Base-by-base conservation (phyloP, 2,113 vertebrate species). In the Canis aureus region DNA sequence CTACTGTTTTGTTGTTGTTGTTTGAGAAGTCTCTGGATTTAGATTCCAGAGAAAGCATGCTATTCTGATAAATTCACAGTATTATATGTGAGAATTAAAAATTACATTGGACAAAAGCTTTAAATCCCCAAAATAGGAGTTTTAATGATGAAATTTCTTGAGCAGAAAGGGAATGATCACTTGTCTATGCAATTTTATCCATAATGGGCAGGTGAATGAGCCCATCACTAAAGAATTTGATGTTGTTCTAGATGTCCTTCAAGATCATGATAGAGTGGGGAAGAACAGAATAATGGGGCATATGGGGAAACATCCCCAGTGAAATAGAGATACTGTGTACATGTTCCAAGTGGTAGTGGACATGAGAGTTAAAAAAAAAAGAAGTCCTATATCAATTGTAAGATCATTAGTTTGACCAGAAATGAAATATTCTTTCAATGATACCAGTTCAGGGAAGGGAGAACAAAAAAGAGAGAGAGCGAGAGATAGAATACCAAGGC, bases 81-180 rank as follows among this genome's bases (percentile, higher is more conserved):
- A 93, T 92, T 73, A 2, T 85, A 94, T 59, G 20, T 89, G 66
- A 92, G 16, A 92, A 83, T 66, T 91, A 71, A 90, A 89, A 94
- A 69, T 17, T 81, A 6, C 74, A 73, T 59, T 91, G 62, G 13
- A 89, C 8, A 78, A 73, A 55, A 83, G 62, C 38, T 81, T 95
- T 96, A 89, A 83, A 80, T 96, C 62, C 91, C 9, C 53, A 91
- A 71, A 22, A 49, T 74, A 90, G 43, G 55, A 80, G 22, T 94
- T 95, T 98, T 92, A 95, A 66, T 81, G 88, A 97, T 43, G 92
- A 89, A 90, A 71, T 74, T 79, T 23, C 20, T 82, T 81, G 27
- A 88, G 32, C 49, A 88, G 64, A 92, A 93, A 83, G 62, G 64
- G 25, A 19, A 10, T 96, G 62, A 74, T 81, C n/a, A 83, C 71